phyloP scores from a whole-genome alignment of 1,140 invertebrate species.

The Drosophila pandora region DNA sequence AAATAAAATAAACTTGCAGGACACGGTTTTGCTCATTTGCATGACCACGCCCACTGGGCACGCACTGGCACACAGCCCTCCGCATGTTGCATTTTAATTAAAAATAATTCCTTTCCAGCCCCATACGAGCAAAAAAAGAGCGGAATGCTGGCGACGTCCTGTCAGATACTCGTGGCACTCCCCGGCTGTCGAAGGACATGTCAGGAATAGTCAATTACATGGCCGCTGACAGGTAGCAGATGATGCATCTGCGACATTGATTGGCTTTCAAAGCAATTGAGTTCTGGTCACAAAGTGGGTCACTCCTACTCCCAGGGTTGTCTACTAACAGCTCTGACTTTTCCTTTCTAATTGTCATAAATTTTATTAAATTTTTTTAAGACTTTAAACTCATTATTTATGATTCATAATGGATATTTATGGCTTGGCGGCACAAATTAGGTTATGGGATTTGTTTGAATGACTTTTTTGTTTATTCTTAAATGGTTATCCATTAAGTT shows the following conservation, averaged over 20 bases:
- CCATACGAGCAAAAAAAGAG: neutral
- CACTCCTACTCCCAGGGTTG: neutral
- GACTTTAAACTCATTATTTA: neutral
- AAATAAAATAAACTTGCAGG: slow-evolving; percentile 34
- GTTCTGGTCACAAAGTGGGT: slow-evolving; percentile 9
- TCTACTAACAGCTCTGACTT: neutral
- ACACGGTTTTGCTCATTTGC: slow-evolving; percentile 54
- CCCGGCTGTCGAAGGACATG: slow-evolving; percentile 38
- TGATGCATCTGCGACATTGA: slow-evolving; percentile 39
- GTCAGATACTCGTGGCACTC: slow-evolving; percentile 27
- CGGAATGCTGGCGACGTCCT: slow-evolving; percentile 16
- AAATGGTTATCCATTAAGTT: neutral
- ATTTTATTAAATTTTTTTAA: neutral
- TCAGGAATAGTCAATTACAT: slow-evolving; percentile 60
- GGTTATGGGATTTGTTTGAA: neutral
- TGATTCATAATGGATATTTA: neutral
- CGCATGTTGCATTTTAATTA: slow-evolving; percentile 76
- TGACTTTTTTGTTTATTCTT: neutral
- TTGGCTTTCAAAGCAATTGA: slow-evolving; percentile 21
- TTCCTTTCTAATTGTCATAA: too few species aligned
- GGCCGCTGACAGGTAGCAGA: slow-evolving; percentile 20
- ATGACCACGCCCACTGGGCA: slow-evolving; percentile 45
- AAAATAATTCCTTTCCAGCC: slow-evolving; percentile 52
- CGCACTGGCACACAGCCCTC: slow-evolving; percentile 9
- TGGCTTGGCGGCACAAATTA: neutral